Base-by-base conservation (phyloP, 2,888 invertebrate species). In the Pyrrhosoma nymphula region DNA sequence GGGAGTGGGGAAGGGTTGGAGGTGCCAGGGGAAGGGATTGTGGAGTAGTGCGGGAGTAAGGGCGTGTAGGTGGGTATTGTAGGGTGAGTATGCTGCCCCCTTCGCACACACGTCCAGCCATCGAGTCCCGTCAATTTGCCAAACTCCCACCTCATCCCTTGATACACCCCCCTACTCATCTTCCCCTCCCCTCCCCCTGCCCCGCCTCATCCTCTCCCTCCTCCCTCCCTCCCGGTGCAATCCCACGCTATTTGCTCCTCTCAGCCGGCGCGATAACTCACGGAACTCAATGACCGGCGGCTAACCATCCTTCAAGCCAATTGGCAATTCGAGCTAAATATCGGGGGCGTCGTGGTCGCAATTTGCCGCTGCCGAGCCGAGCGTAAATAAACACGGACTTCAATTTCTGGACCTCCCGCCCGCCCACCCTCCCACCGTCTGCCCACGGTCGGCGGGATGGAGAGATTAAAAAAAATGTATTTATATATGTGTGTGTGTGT, bases 261-360 rank as follows among this genome's bases (percentile, higher is more conserved):
- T 93, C 93, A 69, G 93, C 69, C 93, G 69, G 69, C 93, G 93
- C 93, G 69, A 93, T 93, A 93, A 93, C 91, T 91, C 91, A 91
- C 91, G 91, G 60, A 91, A 91, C 93, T 93, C 75, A 93, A 93
- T 93, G 93, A 93, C 69, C 93, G 93, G 39, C 93, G 91, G 91
- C 63, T 91, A 93, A 93, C 93, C 93, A 93, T 93, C 93, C 93
- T 93, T 93, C 93, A 93, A 93, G 93, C 93, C 93, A 93, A 93
- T 93, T 93, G 93, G 93, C 93, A 93, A 93, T 93, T 69, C 93
- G 93, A 93, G 93, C 93, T 93, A 93, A 93, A 93, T 93, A 69
- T 93, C 91, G 91, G 63, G 91, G 60, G 91, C 93, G 93, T 93
- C 93, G 93, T 93, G 93, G 93, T 69, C 93, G 93, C 93, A 93